Conservation (phyloP, 2,797 vertebrate species). For the Argentina silus region DNA sequence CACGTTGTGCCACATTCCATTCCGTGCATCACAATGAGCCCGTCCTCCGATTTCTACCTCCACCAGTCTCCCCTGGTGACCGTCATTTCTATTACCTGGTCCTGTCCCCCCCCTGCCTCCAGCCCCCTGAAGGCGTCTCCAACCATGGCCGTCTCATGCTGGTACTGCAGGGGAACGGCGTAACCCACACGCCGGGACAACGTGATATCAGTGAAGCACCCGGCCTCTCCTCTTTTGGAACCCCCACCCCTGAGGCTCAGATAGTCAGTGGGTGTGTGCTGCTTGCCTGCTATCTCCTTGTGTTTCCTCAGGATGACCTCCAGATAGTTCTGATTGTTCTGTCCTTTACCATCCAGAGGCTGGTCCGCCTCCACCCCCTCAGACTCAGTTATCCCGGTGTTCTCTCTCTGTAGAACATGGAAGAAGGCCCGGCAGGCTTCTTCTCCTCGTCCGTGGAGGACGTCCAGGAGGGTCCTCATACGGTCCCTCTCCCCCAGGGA, state of each 20-base stretch:
- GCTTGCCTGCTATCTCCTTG: constrained; percentile 46
- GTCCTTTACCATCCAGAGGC: not conserved
- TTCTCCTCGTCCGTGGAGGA: constrained; percentile 57
- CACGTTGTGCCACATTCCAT: too few species aligned
- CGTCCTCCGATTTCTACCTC: too few species aligned
- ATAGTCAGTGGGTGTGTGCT: constrained; percentile 45
- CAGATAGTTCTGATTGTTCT: not conserved
- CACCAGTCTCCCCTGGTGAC: too few species aligned
- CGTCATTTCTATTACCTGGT: too few species aligned
- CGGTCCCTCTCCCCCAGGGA: constrained; percentile 40
- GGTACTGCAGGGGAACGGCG: constrained; percentile 32
- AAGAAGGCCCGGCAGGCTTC: constrained; percentile 53
- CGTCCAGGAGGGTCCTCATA: constrained; percentile 55
- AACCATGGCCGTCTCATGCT: constrained; percentile 53
- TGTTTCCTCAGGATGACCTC: constrained; percentile 44
- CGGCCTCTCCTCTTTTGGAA: not conserved
- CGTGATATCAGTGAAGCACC: constrained; percentile 49
- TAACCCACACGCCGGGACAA: constrained; percentile 37
- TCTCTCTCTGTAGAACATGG: constrained; percentile 27
- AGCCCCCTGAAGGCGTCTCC: constrained; percentile 48
- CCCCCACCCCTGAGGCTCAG: constrained; percentile 18
- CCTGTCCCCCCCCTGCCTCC: not conserved
- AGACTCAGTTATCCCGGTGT: not conserved
- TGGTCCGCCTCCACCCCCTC: not conserved
- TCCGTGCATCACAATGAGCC: too few species aligned